Evolutionary conservation across 1,140 invertebrate genomes (phyloP).

Genomic region (Aphelinus atriplicis): DNA sequence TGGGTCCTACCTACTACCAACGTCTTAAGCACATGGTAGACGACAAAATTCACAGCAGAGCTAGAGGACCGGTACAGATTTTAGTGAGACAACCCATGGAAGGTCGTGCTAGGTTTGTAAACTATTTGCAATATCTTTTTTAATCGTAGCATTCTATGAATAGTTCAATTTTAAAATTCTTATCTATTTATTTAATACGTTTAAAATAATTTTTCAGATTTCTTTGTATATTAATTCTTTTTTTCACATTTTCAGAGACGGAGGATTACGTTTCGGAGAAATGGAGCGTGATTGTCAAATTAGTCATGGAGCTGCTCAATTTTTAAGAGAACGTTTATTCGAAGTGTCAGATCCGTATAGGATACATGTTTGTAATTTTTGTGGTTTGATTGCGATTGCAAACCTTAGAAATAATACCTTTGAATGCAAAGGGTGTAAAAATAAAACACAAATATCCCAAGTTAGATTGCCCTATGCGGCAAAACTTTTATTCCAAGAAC

Average conservation of each 20-base stretch:
- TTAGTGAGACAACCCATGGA: slow-evolving; percentile 52
- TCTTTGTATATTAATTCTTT: too few relatives aligned
- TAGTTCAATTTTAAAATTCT: too few relatives aligned
- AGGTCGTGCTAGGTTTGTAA: slow-evolving; percentile 50
- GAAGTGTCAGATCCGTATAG: slow-evolving; percentile 50
- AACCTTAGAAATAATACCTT: slow-evolving; percentile 49
- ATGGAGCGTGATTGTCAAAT: slow-evolving; percentile 55
- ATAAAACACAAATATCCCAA: slow-evolving; percentile 52
- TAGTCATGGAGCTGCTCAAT: slow-evolving; percentile 49
- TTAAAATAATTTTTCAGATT: too few relatives aligned
- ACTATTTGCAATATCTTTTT: background rate
- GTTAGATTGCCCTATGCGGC: slow-evolving; percentile 49
- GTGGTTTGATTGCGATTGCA: slow-evolving; percentile 50
- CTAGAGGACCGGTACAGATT: slow-evolving; percentile 51
- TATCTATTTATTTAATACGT: too few relatives aligned
- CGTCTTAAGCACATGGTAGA: slow-evolving; percentile 54
- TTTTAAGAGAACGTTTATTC: slow-evolving; percentile 49
- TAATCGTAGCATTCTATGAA: background rate
- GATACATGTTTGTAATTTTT: slow-evolving; percentile 51
- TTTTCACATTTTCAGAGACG: slow-evolving; percentile 42
- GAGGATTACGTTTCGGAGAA: slow-evolving; percentile 52
- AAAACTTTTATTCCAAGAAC: slow-evolving; percentile 51
- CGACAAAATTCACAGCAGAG: slow-evolving; percentile 53
- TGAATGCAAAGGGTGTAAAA: slow-evolving; percentile 50
- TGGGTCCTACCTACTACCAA: slow-evolving; percentile 53